Conservation (phyloP, 2,797 vertebrate genomes). For the Sebastes matsubarae region DNA sequence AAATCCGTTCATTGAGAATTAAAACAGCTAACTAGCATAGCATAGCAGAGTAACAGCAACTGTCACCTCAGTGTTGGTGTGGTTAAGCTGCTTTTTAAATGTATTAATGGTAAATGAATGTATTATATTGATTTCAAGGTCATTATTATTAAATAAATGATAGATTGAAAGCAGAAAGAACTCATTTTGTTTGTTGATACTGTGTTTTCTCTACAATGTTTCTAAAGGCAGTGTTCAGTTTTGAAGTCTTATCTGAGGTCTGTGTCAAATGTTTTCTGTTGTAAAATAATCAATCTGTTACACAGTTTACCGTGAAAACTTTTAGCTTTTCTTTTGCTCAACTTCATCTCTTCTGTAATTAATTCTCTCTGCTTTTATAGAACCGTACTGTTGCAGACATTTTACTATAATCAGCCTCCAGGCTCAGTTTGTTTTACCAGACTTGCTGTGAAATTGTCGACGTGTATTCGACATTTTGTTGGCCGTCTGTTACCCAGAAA, state of each 20-base stretch:
- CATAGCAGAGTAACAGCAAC: background rate
- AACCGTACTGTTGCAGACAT: background rate
- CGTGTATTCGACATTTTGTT: no score
- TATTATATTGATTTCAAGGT: background rate
- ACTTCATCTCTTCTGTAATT: background rate
- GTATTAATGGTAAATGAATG: background rate
- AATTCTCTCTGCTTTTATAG: background rate
- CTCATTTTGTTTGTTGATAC: background rate
- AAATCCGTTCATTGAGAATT: background rate
- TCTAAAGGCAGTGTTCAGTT: background rate
- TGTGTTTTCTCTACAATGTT: background rate
- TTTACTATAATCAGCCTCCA: background rate
- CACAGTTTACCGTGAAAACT: no score
- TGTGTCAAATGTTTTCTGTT: background rate
- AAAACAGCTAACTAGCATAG: background rate
- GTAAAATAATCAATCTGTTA: background rate
- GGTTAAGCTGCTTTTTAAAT: background rate
- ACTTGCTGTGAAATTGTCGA: no score
- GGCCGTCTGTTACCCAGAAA: background rate
- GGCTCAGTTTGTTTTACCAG: background rate
- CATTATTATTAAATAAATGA: background rate
- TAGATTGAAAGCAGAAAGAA: background rate
- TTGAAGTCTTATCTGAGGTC: background rate
- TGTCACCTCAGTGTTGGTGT: background rate
- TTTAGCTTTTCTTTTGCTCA: no score